Base-by-base conservation (phyloP, 1,140 invertebrate genomes). In the Heliconius hermathena region DNA sequence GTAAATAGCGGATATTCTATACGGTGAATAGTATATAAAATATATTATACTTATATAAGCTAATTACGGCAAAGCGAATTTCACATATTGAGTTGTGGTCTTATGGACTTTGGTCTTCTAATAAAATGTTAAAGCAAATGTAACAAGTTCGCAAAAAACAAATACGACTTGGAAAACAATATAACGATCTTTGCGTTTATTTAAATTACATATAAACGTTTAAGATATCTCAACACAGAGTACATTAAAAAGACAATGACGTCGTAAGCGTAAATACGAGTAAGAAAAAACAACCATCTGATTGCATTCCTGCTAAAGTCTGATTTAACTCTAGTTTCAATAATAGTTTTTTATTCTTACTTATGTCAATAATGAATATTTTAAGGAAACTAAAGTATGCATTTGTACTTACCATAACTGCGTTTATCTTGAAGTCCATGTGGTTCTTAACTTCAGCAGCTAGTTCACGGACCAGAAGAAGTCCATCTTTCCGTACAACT, bases 351-450 rank as follows among this genome's bases (percentile, higher is more conserved):
- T 66, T 22, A 22, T 29, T 16, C 60, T 3, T 20, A 20, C 49
- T 20, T 20, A 20, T 2, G 2, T 52, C 18, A 20, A 20, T 52
- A 8, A 52, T 20, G 0, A 20, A 3, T 52, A 20, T 18, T 20
- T 52, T 52, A 18, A 52, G 6, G 18, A 20, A 52, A 52, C 18
- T 52, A 8, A 52, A 20, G 49, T 20, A 20, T 66, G 13, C 46
- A 66, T 76, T n/a, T 33, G 52, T 36, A 94, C 96, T 97, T 94
- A 98, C 97, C 97, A 98, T 97, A 57, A 98, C 97, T 54, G 98
- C 97, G 88, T 97, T 97, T 92, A 97, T 97, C 94, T 98, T 98
- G 91, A 98, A 98, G 90, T 98, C 97, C 97, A 98, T 97, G 96
- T 98, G 97, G 89, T 98, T 98, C 90, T 98, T 97, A 29, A 98